Evolutionary conservation across 2,888 invertebrate genomes (phyloP).

Genomic region (Lagria hirta): DNA sequence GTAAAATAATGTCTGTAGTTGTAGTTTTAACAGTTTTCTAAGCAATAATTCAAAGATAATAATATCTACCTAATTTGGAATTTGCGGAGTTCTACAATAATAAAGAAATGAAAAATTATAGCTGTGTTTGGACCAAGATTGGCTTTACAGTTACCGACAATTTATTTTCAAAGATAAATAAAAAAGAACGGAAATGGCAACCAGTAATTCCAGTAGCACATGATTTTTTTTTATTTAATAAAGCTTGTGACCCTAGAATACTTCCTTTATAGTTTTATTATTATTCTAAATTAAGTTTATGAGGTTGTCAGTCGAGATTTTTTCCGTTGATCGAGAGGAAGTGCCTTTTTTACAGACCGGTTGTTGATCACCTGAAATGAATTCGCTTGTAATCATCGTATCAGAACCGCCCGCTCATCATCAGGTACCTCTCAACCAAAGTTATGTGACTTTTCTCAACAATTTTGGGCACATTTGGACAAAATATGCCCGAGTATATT

Average conservation of each 20-base stretch:
- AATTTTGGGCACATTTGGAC: too few species aligned
- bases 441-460: too few species aligned
- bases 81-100: too few species aligned
- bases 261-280: conserved; percentile 8
- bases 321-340: conserved; percentile 10
- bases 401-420: too few species aligned
- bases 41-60: too few species aligned
- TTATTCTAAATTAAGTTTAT: conserved; percentile 8
- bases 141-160: conserved; percentile 7
- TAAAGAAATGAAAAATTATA: too few species aligned
- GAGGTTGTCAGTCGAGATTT: conserved; percentile 3
- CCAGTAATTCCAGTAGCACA: conserved; percentile 15
- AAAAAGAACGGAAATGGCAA: conserved; percentile 13
- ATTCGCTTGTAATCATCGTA: not conserved
- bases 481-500: too few species aligned
- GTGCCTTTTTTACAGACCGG: conserved; percentile 4
- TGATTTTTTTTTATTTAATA: conserved; percentile 16
- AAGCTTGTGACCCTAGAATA: conserved; percentile 11
- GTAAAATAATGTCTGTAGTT: too few species aligned
- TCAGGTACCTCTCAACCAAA: too few species aligned
- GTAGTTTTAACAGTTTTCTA: too few species aligned
- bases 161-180: conserved; percentile 4
- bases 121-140: too few species aligned
- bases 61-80: too few species aligned
- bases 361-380: not conserved